phyloP scores from a whole-genome alignment of 2,797 vertebrate genomes.

The Poecile montanus region DNA sequence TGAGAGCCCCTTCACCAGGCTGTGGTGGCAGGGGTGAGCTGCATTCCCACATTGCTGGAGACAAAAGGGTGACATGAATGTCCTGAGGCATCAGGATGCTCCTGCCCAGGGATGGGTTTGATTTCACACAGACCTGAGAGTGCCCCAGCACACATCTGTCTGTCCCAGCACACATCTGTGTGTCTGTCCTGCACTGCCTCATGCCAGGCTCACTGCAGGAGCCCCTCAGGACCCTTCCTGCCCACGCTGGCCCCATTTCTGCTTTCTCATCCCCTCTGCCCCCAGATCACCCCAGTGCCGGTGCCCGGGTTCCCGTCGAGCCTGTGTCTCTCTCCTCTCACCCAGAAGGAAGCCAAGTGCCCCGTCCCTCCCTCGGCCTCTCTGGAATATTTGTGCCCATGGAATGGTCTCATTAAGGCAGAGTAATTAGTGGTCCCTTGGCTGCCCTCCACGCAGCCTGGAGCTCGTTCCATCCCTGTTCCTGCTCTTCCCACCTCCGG shows the following conservation, averaged over 20 bases:
- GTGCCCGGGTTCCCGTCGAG: fast-evolving
- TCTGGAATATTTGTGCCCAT: not conserved
- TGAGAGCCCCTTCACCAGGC: fast-evolving
- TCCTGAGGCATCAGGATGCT: not conserved
- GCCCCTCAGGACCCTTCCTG: not conserved
- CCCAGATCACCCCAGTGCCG: not conserved
- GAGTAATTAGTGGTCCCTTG: slow-evolving; percentile 55
- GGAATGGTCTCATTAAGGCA: slow-evolving; percentile 51
- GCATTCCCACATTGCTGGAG: not conserved
- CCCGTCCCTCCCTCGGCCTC: not conserved
- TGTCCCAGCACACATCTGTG: not conserved
- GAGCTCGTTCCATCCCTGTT: not conserved
- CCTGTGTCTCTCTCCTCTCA: slow-evolving; percentile 27
- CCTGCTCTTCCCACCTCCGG: not conserved
- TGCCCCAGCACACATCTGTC: not conserved
- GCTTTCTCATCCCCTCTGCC: not conserved
- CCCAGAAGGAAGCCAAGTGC: slow-evolving; percentile 1
- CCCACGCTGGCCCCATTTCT: not conserved
- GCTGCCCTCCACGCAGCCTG: slow-evolving; percentile 28
- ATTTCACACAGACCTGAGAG: fast-evolving
- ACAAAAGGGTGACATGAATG: not conserved
- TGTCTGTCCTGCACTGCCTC: fast-evolving
- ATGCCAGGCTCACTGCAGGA: fast-evolving
- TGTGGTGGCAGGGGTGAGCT: not conserved
- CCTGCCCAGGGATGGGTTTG: not conserved